These are phyloP conservation scores for Zaprionus ornatus DNA, from an alignment of 1,140 invertebrate species.

Conservation along the genomic window DNA sequence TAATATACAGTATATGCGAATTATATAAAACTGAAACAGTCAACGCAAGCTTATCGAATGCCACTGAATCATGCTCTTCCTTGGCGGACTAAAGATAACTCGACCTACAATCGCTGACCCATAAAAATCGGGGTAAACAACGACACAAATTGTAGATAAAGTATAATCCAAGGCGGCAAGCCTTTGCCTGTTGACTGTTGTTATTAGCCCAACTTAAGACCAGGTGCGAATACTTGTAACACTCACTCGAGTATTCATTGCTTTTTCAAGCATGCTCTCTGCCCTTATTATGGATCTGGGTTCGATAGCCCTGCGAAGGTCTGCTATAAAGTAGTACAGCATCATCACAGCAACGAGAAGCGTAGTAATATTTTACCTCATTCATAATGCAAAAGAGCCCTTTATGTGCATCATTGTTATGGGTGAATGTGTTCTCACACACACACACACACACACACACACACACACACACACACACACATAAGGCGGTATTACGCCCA, in stretches of 20 bases:
- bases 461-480: slow-evolving; percentile 27
- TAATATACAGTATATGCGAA: not conserved
- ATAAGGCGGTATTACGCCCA: slow-evolving; percentile 29
- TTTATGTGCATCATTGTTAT: slow-evolving; percentile 24
- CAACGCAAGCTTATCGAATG: not conserved
- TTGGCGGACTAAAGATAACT: not conserved
- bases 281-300: slow-evolving; percentile 27
- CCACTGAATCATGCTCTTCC: not conserved
- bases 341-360: not conserved
- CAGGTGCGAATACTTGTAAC: slow-evolving; percentile 8
- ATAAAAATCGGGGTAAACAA: not conserved
- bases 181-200: not conserved
- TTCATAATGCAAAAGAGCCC: slow-evolving; percentile 44
- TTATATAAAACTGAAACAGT: not conserved
- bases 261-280: not conserved
- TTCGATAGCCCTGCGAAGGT: slow-evolving; percentile 24
- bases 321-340: not conserved
- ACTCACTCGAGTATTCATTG: slow-evolving; percentile 3
- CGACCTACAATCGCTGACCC: not conserved
- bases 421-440: slow-evolving; percentile 9
- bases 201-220: not conserved
- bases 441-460: not conserved
- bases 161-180: not conserved
- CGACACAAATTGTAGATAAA: not conserved
- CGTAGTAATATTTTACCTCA: slow-evolving; percentile 25